Conservation (phyloP, 2,888 invertebrate species). For the Octonoba sinensis region DNA sequence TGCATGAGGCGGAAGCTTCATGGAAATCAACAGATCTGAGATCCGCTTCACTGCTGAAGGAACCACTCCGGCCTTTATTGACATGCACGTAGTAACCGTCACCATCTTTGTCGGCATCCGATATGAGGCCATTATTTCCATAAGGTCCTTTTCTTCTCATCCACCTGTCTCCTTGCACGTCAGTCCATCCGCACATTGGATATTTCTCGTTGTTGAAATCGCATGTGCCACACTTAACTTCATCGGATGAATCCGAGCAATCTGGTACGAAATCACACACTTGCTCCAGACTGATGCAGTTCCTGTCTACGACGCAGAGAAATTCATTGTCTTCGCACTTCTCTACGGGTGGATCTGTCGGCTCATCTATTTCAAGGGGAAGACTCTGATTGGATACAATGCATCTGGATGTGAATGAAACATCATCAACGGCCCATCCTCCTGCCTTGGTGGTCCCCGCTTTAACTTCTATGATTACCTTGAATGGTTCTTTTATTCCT, state of each 20-base stretch:
- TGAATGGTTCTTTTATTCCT: conserved; percentile 49
- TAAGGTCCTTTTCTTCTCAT: conserved; percentile 33
- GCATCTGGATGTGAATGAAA: conserved; percentile 64
- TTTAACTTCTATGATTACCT: conserved; percentile 60
- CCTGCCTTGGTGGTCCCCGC: conserved; percentile 15
- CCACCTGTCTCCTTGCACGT: conserved; percentile 48
- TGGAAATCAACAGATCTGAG: conserved; percentile 52
- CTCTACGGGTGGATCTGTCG: conserved; percentile 30
- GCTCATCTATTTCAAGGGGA: conserved; percentile 28
- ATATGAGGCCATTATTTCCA: conserved; percentile 33
- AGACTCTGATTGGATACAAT: conserved; percentile 31
- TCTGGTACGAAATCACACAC: conserved; percentile 64
- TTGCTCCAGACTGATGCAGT: conserved; percentile 38
- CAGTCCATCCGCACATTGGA: conserved; percentile 63
- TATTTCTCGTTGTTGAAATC: conserved; percentile 52
- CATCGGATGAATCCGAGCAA: conserved; percentile 61
- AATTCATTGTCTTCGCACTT: conserved; percentile 37
- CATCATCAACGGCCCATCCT: conserved; percentile 65
- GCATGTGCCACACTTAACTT: conserved; percentile 61
- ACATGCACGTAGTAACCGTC: conserved; percentile 60
- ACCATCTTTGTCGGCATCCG: conserved; percentile 19
- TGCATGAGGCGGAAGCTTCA: conserved; percentile 38
- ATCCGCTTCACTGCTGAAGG: conserved; percentile 33
- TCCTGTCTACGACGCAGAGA: conserved; percentile 26
- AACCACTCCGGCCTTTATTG: conserved; percentile 29